These are phyloP conservation scores for Andrena marginata DNA, from an alignment of 2,888 invertebrate species.

Conservation along the genomic window DNA sequence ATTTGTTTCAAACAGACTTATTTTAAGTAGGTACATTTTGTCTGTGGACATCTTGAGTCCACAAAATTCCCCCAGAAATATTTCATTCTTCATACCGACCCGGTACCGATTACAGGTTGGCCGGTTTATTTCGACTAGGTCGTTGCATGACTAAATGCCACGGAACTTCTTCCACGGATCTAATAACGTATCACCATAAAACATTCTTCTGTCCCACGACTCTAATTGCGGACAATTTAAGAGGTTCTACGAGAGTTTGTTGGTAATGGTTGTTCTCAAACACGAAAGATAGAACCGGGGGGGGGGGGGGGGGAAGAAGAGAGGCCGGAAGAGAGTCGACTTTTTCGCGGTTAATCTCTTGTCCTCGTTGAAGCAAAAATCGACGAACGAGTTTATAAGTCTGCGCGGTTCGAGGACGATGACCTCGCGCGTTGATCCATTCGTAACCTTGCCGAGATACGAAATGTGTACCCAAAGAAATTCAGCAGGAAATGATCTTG, in stretches of 20 bases:
- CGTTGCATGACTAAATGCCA: too few relatives aligned
- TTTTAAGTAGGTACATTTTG: too few relatives aligned
- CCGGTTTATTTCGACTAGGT: too few relatives aligned
- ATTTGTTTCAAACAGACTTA: too few relatives aligned
- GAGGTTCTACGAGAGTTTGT: neutral
- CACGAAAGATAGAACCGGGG: neutral
- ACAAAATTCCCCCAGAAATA: too few relatives aligned
- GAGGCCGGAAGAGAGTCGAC: constrained; percentile 4
- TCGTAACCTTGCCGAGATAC: constrained; percentile 26
- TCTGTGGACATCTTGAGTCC: too few relatives aligned
- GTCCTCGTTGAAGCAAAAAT: constrained; percentile 26
- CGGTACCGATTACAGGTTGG: too few relatives aligned
- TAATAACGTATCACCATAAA: neutral
- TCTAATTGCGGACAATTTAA: too few relatives aligned
- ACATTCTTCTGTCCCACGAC: neutral
- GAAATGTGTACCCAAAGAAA: constrained; percentile 25
- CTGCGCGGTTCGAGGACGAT: constrained; percentile 6
- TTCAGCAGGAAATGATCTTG: constrained; percentile 39
- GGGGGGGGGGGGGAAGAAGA: neutral
- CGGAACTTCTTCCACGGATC: too few relatives aligned
- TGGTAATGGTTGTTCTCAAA: too few relatives aligned
- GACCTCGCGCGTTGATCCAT: constrained; percentile 25
- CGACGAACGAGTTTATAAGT: constrained; percentile 21
- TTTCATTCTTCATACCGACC: too few relatives aligned
- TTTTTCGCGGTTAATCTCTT: constrained; percentile 17